Base-by-base conservation (phyloP, 2,888 invertebrate species). In the Drosophila emarginata region DNA sequence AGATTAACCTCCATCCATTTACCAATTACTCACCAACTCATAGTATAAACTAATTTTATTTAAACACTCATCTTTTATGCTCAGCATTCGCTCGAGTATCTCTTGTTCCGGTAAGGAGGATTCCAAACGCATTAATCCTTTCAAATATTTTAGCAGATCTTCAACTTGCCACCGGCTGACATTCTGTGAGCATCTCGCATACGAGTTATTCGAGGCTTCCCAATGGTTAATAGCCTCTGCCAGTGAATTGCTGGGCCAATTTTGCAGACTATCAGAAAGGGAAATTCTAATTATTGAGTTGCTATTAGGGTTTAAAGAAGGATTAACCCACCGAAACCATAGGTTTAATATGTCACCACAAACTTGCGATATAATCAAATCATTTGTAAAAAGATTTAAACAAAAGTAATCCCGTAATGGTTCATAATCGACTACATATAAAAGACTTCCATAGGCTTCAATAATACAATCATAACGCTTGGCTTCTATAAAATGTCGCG, bases 321-420 rank as follows among this genome's bases (percentile, higher is more conserved):
- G 0, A 1, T 15, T 6, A 23, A 45, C n/a, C 39, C 40, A 89
- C 88, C 78, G 72, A 63, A 77, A 78, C 6, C 36, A 74, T 2
- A 87, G 54, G 65, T 78, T 72, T 0, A 88, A 67, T 12, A 89
- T 64, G 67, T 88, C 88, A 0, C 77, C 72, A 39, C 77, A 76
- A n/a, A 66, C 73, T 60, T 85, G 78, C 0, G 84, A 67, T 21
- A 37, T 61, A 0, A 75, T 26, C 0, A 74, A 21, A 60, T 88
- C 67, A 4, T 61, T 53, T 52, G 71, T 36, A 54, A 82, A 76
- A 4, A 84, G 3, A 2, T 66, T 61, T 12, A 14, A 5, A 26
- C 23, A 53, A 36, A 88, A 76, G 58, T 72, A 80, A 21, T 66
- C 63, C 11, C 63, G 52, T 0, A 89, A 9, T 0, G 23, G 5